Percentiles rank a stretch among this genome's conserved stretches.
Conservation (phyloP, 2,113 vertebrate species). For the Pogona vitticeps region DNA sequence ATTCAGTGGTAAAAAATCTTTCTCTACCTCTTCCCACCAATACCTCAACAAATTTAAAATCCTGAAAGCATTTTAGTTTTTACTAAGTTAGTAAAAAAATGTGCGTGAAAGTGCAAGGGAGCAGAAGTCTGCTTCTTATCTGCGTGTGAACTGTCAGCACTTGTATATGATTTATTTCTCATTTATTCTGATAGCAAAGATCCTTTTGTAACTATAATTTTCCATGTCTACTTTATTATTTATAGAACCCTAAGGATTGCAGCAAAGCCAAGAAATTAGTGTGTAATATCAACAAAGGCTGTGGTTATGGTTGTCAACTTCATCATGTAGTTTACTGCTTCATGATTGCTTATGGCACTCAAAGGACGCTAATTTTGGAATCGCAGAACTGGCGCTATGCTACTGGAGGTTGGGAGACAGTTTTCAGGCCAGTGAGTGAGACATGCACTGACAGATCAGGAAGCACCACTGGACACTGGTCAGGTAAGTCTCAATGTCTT, state of each 20-base stretch:
- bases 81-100: constrained; percentile 47
- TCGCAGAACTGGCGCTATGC: constrained; percentile 98
- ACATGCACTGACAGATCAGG: constrained; percentile 93
- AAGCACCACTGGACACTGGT: constrained; percentile 92
- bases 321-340: constrained; percentile 99
- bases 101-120: constrained; percentile 44
- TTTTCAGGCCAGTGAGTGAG: constrained; percentile 95
- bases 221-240: constrained; percentile 43
- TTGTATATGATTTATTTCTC: constrained; percentile 48
- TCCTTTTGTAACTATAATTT: constrained; percentile 12
- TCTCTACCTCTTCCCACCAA: too few relatives aligned
- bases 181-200: constrained; percentile 6
- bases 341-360: constrained; percentile 98
- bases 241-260: constrained; percentile 95
- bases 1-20: too few relatives aligned
- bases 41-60: constrained; percentile 56
- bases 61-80: constrained; percentile 55
- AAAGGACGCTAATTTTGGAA: constrained; percentile 93
- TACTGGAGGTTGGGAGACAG: constrained; percentile 94
- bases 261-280: constrained; percentile 95
- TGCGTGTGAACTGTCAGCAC: constrained; percentile 26
- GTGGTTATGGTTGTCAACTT: constrained; percentile 97
- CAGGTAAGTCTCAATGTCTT: constrained; percentile 78
- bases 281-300: constrained; percentile 99
- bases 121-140: constrained; percentile 45